These are phyloP conservation scores for Heloderma charlesbogerti DNA, from an alignment of 2,113 vertebrate species.

Conservation along the genomic window DNA sequence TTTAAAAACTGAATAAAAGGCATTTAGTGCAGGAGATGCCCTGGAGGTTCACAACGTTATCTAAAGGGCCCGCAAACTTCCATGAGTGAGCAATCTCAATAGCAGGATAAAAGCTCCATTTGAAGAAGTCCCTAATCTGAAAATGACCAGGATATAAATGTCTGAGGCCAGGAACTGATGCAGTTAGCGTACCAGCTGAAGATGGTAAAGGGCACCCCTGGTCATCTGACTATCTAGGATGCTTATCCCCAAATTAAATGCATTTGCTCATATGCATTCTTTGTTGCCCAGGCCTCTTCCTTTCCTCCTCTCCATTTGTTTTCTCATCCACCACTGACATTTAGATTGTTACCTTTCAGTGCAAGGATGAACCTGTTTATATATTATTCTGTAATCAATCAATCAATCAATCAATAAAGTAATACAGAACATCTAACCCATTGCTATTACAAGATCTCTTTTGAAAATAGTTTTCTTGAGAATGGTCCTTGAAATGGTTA, in stretches of 20 bases:
- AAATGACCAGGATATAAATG: neutral
- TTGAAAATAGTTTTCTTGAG: neutral
- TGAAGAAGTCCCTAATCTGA: no score
- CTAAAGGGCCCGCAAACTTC: no score
- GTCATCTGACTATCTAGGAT: neutral
- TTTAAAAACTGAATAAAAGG: no score
- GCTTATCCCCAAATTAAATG: neutral
- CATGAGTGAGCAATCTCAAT: no score
- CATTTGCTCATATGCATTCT: neutral
- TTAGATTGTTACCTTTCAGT: neutral
- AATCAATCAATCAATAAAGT: no score
- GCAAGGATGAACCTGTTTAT: neutral
- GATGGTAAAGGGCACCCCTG: neutral
- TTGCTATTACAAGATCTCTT: neutral
- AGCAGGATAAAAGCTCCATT: no score
- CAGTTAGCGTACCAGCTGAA: neutral
- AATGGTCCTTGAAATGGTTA: neutral
- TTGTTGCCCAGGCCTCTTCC: neutral
- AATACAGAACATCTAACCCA: neutral
- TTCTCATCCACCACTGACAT: neutral
- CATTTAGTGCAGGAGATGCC: no score
- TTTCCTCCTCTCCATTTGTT: neutral
- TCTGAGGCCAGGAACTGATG: no score
- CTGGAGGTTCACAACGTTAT: no score
- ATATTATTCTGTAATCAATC: no score